Conservation (phyloP, 2,797 vertebrate species). For the Falco biarmicus region DNA sequence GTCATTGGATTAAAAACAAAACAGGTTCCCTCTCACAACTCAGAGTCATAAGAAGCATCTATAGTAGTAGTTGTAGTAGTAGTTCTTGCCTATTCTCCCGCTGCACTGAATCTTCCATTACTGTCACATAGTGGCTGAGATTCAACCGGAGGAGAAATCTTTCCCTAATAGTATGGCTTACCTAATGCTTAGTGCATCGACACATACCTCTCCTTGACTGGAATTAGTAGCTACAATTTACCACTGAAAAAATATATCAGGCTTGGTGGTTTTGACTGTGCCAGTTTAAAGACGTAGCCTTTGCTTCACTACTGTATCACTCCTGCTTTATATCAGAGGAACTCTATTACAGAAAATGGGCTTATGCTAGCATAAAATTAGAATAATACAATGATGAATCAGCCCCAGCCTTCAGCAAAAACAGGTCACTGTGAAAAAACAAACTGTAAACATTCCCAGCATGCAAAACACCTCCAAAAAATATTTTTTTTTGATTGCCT, state of each 20-base stretch:
- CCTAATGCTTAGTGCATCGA: neutral
- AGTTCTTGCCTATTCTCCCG: neutral
- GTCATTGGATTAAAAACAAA: neutral
- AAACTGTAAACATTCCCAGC: neutral
- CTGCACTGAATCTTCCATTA: neutral
- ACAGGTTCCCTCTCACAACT: neutral
- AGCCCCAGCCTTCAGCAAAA: neutral
- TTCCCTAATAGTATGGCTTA: neutral
- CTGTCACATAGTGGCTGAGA: accelerated
- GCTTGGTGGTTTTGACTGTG: neutral
- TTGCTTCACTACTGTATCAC: neutral
- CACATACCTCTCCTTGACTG: neutral
- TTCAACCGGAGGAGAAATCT: neutral
- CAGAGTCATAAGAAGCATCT: neutral
- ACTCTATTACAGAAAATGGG: conserved; percentile 34
- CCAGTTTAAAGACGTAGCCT: neutral
- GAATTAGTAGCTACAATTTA: neutral
- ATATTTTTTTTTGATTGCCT: neutral
- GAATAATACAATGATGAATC: conserved; percentile 10
- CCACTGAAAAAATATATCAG: neutral
- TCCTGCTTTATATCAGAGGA: neutral
- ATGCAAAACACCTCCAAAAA: neutral
- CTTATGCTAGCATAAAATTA: neutral
- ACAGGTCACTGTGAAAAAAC: neutral
- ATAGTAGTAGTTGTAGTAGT: neutral